Conservation (phyloP, 2,888 invertebrate genomes). For the Neoascia interrupta region DNA sequence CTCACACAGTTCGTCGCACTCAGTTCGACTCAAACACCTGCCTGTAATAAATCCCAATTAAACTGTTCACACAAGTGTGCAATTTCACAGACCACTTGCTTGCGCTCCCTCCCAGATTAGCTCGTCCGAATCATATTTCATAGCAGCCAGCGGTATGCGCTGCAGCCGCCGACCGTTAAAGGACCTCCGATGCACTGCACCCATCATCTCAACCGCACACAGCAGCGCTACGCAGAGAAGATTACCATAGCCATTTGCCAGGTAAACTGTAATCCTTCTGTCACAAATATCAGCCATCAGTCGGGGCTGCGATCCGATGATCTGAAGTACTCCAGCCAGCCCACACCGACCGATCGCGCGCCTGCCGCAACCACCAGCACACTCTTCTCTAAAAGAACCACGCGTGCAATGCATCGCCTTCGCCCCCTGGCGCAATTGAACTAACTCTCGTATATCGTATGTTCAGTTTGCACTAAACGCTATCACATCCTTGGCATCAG, state of each 20-base stretch:
- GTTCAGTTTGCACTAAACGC: conserved; percentile 63
- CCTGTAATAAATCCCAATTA: conserved; percentile 67
- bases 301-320: conserved; percentile 46
- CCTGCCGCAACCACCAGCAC: neutral
- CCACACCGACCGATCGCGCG: neutral
- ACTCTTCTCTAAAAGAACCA: neutral
- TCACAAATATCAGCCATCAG: conserved; percentile 67
- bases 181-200: conserved; percentile 36
- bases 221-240: conserved; percentile 62
- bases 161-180: conserved; percentile 42
- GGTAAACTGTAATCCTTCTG: conserved; percentile 67
- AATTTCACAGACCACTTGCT: conserved; percentile 63
- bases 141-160: neutral
- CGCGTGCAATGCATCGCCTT: too few species aligned
- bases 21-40: conserved; percentile 58
- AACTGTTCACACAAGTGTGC: conserved; percentile 62
- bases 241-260: conserved; percentile 62
- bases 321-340: conserved; percentile 37
- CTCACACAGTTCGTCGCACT: conserved; percentile 31
- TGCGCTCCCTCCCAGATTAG: conserved; percentile 44
- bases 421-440: conserved; percentile 47
- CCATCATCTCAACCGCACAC: conserved; percentile 51
- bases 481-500: conserved; percentile 65
- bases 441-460: conserved; percentile 41
- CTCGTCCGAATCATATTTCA: conserved; percentile 66